Conservation (phyloP, 2,113 vertebrate species). For the Paedocypris sp. region DNA sequence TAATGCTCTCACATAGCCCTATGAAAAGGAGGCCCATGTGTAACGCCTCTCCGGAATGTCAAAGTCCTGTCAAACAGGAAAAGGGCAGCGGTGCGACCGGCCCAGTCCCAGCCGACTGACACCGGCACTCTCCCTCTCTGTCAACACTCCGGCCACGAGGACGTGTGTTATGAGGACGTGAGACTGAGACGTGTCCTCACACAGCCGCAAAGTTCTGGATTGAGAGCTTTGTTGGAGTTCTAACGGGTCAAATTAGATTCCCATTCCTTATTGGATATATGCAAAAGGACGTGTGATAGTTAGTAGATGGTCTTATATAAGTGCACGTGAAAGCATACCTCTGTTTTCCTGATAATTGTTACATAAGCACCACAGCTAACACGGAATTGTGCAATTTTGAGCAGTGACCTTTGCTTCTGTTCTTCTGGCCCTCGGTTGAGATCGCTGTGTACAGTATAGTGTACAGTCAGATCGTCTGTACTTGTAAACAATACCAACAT, state of each 20-base stretch:
- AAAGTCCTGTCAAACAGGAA: slow-evolving; percentile 28
- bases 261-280: slow-evolving; percentile 8
- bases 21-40: slow-evolving; percentile 21
- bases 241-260: background rate
- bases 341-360: slow-evolving; percentile 9
- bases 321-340: slow-evolving; percentile 2
- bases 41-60: slow-evolving; percentile 33
- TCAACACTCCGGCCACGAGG: background rate
- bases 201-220: background rate
- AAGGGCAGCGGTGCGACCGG: slow-evolving; percentile 7
- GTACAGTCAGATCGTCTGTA: slow-evolving; percentile 4
- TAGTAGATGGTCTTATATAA: slow-evolving; percentile 28
- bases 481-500: no score
- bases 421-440: background rate
- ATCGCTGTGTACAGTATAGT: background rate
- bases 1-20: background rate
- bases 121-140: slow-evolving; percentile 7
- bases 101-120: slow-evolving; percentile 16
- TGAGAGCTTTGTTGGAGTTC: background rate
- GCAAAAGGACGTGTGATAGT: background rate
- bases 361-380: slow-evolving; percentile 1
- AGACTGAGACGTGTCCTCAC: slow-evolving; percentile 7
- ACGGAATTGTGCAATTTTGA: slow-evolving; percentile 27
- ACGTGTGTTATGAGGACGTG: slow-evolving; percentile 5
- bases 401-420: slow-evolving; percentile 23